Evolutionary conservation across 2,797 vertebrate genomes (phyloP).

Genomic region (Pseudomugil gertrudae): DNA sequence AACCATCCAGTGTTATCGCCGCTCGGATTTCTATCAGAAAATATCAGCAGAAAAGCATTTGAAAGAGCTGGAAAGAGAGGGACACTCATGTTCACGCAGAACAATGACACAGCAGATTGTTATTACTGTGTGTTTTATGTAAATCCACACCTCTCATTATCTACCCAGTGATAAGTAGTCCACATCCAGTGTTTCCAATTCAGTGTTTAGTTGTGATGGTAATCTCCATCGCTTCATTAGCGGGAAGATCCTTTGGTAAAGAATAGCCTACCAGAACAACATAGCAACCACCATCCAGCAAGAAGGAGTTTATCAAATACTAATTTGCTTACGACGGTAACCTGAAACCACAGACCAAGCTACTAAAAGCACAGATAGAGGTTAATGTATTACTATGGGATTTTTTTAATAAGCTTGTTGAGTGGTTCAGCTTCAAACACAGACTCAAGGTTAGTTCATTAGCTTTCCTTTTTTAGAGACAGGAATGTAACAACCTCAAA

Average conservation of each 20-base stretch:
- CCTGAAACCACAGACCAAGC: conserved; percentile 66
- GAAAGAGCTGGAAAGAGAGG: conserved; percentile 21
- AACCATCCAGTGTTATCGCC: conserved; percentile 27
- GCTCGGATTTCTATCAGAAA: conserved; percentile 32
- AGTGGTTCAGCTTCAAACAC: conserved; percentile 44
- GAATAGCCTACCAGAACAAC: conserved; percentile 46
- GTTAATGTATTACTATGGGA: conserved; percentile 43
- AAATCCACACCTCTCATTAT: conserved; percentile 25
- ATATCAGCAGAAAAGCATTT: conserved; percentile 33
- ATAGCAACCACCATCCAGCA: conserved; percentile 48
- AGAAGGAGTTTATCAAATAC: conserved; percentile 66
- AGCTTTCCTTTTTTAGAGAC: conserved; percentile 35
- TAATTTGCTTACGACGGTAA: conserved; percentile 77
- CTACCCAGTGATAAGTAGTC: conserved; percentile 17
- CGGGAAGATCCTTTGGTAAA: conserved; percentile 9
- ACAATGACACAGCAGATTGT: conserved; percentile 32
- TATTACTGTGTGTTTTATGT: conserved; percentile 24
- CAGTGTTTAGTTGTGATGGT: conserved; percentile 10
- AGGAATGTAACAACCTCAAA: conserved; percentile 56
- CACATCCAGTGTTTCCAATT: conserved; percentile 13
- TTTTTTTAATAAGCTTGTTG: conserved; percentile 55
- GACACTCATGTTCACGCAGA: conserved; percentile 1
- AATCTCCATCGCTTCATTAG: conserved; percentile 27
- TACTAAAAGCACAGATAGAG: conserved; percentile 53
- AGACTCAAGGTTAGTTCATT: conserved; percentile 39